Evolutionary conservation across 2,797 vertebrate genomes (phyloP), one percentile per base, ranked within the genome.

Genomic region (Choloepus didactylus): DNA sequence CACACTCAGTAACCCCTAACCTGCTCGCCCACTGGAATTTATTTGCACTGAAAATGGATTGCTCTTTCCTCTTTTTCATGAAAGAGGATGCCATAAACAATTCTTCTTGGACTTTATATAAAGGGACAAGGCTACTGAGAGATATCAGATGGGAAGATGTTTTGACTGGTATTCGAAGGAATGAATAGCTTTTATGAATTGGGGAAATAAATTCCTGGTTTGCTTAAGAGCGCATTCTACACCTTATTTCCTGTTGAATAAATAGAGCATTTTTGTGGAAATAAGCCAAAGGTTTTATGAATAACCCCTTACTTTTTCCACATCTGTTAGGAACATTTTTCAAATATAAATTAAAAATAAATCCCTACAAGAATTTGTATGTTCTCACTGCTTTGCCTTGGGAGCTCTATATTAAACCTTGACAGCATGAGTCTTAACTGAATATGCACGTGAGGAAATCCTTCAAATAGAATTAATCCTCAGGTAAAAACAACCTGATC

Each of bases 281-380:
- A 93, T 84, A 97, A 97, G 97, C 98, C 98, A 98, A 96, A 76
- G 49, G 62, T 92, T 98, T 98, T 98, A 98, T 98, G 98, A 98
- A 98, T 98, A 97, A 96, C 51, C 90, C 95, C 95, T 98, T 98
- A 97, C 92, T 98, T 98, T 98, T 97, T 87, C 95, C 95, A 97
- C 98, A 98, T 97, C 96, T 98, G 96, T 96, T 98, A 96, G 96
- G 87, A 98, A 97, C 95, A 93, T 97, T 98, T 98, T 98, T 98
- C 89, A 97, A 97, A 98, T 97, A 98, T 95, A 98, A 98, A 98
- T 98, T 98, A 97, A 98, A 98, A 98, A 95, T 94, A 98, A 98
- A 97, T 95, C 93, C 79, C 77, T 95, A 94, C 95, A 97, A 96
- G 94, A 97, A 97, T 98, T 85, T 98, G 92, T 82, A 92, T 97